phyloP scores from a whole-genome alignment of 2,113 vertebrate species.

The Indicator maculatus region DNA sequence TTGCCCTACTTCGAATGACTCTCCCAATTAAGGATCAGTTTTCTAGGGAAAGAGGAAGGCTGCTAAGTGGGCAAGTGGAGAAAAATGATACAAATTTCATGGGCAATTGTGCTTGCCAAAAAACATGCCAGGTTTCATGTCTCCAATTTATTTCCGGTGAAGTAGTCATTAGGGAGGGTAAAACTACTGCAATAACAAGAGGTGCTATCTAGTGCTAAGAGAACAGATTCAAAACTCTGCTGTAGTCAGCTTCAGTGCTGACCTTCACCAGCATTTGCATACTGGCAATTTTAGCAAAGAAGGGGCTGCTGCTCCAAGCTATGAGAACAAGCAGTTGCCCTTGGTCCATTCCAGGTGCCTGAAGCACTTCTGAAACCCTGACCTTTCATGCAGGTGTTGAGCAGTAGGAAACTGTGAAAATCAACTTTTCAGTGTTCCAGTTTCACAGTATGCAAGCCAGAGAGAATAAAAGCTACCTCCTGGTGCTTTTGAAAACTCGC shows the following conservation, averaged over 20 bases:
- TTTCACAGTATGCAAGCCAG: background rate
- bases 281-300: background rate
- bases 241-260: background rate
- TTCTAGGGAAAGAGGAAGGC: background rate
- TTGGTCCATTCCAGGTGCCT: background rate
- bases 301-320: background rate
- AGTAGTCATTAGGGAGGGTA: constrained; percentile 18
- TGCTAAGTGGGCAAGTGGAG: background rate
- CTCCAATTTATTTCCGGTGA: background rate
- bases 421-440: background rate
- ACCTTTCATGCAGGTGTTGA: background rate
- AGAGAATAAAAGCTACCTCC: background rate
- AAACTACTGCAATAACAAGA: background rate
- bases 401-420: background rate
- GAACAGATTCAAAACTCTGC: background rate
- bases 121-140: background rate
- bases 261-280: background rate
- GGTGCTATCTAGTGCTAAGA: background rate
- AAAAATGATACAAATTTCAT: background rate
- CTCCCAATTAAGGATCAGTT: background rate
- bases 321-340: background rate
- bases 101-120: background rate
- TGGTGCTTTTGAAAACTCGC: background rate
- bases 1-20: background rate
- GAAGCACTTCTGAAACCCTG: background rate